Percentiles rank a stretch among this genome's conserved stretches.
Conservation (phyloP, 2,888 invertebrate species). For the Junonia oenone region DNA sequence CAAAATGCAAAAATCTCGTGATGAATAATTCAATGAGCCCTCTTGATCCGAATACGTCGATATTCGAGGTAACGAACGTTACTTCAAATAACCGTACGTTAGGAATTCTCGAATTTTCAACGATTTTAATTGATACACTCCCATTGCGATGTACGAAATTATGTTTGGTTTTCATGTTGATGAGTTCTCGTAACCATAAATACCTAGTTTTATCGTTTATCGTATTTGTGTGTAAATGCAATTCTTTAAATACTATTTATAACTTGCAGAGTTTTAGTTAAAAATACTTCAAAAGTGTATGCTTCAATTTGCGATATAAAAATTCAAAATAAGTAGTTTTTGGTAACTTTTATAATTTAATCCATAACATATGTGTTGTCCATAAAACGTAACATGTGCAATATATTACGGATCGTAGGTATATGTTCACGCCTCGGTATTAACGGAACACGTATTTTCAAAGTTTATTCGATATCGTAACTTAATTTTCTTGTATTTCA, state of each 20-base stretch:
- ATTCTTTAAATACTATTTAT: too few species aligned
- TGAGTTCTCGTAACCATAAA: neutral
- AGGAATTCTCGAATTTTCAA: neutral
- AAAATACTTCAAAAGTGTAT: too few species aligned
- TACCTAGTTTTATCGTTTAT: too few species aligned
- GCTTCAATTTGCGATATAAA: too few species aligned
- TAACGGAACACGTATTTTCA: neutral
- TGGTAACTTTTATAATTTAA: too few species aligned
- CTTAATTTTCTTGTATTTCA: neutral
- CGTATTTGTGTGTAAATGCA: too few species aligned
- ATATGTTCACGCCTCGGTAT: neutral
- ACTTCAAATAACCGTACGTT: conserved; percentile 6
- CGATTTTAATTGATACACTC: neutral
- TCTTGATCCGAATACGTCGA: conserved; percentile 14
- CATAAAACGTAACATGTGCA: neutral
- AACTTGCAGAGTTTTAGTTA: too few species aligned
- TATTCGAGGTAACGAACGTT: conserved; percentile 13
- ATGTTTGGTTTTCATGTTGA: neutral
- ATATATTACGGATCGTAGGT: too few species aligned
- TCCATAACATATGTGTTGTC: too few species aligned
- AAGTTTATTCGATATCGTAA: neutral
- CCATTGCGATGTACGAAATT: neutral
- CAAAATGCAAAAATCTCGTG: conserved; percentile 24
- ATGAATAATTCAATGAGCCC: conserved; percentile 27
- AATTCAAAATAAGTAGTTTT: too few species aligned